phyloP scores from a whole-genome alignment of 2,888 invertebrate species.

The Cheilosia soror region DNA sequence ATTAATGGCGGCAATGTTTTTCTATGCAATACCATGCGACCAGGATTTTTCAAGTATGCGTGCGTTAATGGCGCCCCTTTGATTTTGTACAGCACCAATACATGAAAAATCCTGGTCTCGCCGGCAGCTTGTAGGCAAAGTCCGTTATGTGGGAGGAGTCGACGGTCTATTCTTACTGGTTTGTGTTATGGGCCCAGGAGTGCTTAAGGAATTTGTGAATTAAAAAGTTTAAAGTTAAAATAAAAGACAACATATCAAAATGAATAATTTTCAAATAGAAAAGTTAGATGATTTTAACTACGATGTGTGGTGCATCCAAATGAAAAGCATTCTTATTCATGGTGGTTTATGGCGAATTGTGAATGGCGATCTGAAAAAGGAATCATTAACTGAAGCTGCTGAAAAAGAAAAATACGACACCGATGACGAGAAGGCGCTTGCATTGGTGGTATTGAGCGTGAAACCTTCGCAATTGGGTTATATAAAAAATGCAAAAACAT shows the following conservation, averaged over 20 bases:
- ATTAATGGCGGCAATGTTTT: too few species aligned
- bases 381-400: slow-evolving; percentile 32
- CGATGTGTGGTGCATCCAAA: slow-evolving; percentile 43
- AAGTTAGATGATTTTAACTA: slow-evolving; percentile 42
- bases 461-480: slow-evolving; percentile 59
- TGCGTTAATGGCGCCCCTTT: too few species aligned
- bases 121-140: too few species aligned
- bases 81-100: too few species aligned
- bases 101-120: too few species aligned
- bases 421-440: slow-evolving; percentile 58
- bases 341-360: slow-evolving; percentile 45
- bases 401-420: slow-evolving; percentile 40
- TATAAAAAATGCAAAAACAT: slow-evolving; percentile 54
- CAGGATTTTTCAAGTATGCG: too few species aligned
- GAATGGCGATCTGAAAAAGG: slow-evolving; percentile 31
- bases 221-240: slow-evolving; percentile 11
- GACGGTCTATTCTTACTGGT: too few species aligned
- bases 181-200: slow-evolving; percentile 68
- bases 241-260: slow-evolving; percentile 11
- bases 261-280: slow-evolving; percentile 38
- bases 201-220: slow-evolving; percentile 10
- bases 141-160: too few species aligned
- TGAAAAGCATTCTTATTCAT: slow-evolving; percentile 48
- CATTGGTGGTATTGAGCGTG: slow-evolving; percentile 43
- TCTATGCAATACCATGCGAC: too few species aligned